Percentiles rank a stretch among this genome's conserved stretches.
Evolutionary conservation across 2,113 vertebrate species (phyloP).

Genomic region (Leiothrix lutea): DNA sequence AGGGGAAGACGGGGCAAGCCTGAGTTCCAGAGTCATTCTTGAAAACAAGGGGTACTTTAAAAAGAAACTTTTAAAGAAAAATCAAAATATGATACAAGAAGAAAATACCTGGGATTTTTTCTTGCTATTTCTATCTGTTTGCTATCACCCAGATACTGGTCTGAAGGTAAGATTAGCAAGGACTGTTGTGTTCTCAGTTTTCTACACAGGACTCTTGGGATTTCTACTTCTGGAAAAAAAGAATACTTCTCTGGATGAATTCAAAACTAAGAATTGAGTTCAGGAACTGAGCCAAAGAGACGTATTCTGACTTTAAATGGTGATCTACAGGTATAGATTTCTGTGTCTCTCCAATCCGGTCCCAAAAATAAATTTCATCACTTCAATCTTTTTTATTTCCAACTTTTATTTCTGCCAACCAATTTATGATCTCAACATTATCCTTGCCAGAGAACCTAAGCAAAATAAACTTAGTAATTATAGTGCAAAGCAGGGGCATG

Average conservation of each 20-base stretch:
- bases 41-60: background rate
- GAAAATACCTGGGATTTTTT: background rate
- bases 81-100: background rate
- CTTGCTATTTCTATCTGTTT: background rate
- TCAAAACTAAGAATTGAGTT: background rate
- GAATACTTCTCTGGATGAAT: background rate
- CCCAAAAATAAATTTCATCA: background rate
- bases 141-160: background rate
- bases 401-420: background rate
- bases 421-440: background rate
- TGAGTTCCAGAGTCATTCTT: background rate
- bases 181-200: background rate
- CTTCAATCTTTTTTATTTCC: background rate
- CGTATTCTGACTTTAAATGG: background rate
- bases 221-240: background rate
- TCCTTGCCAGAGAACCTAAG: background rate
- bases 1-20: background rate
- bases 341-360: background rate
- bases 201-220: rapidly evolving
- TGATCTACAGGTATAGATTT: background rate
- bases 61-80: background rate
- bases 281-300: background rate
- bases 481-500: background rate
- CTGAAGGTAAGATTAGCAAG: background rate
- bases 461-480: background rate